Evolutionary conservation across 2,113 vertebrate genomes (phyloP), one percentile per base, ranked within the genome.

Genomic region (Hemiscyllium ocellatum): DNA sequence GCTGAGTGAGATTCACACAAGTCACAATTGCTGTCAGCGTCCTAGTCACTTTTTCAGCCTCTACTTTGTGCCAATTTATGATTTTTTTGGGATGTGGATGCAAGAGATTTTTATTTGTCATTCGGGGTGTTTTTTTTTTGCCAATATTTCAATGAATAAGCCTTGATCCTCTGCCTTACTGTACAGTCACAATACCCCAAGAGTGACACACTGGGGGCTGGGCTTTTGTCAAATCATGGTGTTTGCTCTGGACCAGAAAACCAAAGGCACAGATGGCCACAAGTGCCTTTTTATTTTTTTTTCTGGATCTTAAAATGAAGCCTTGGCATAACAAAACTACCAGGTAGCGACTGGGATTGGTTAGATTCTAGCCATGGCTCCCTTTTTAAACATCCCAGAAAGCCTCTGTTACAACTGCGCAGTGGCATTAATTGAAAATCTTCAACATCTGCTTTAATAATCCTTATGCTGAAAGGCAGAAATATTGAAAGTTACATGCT

Each of bases 251-350:
- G 65, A 95, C 96, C 97, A 96, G 97, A 96, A 97, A 97, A 96
- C 97, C 95, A 96, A 95, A 97, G 97, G 96, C 97, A 96, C 97
- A 96, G 98, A 96, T 96, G 98, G 97, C 98, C 98, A 97, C 96
- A 98, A 98, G 98, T 98, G 98, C 98, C 98, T 98, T 98, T 98
- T 97, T 96, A 97, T 96, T 96, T 95, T 69, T 95, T 95, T 95
- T 95, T 20, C 42, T 95, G 37, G 42, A 76, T 50, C 94, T 72
- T 47, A 72, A 70, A 95, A 26, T 76, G 42, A 72, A 95, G 26
- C 69, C 70, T 76, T 72, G 26, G 5, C 24, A 50, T 69, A 94
- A 70, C 26, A 83, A 83, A 83, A 95, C 37, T 29, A 33, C 94
- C 68, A 52, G 69, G 69, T 52, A 95, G 42, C 19, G 47, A 70